Base-by-base conservation (phyloP, 2,888 invertebrate species). In the Lamproptera curius region DNA sequence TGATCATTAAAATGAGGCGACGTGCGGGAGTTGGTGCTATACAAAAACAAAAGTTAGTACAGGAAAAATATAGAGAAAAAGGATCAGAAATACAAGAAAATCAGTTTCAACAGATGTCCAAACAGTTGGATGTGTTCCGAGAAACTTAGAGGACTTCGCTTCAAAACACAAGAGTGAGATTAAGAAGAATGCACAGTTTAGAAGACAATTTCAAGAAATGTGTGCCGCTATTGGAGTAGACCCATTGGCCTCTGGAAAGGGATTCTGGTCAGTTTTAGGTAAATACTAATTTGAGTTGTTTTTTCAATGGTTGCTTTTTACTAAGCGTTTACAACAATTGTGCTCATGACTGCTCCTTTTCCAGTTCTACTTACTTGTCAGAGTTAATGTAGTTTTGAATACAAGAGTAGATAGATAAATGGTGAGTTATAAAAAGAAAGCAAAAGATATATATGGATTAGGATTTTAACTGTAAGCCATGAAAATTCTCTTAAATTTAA, bases 211-310 rank as follows among this genome's bases (percentile, higher is more conserved):
- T 73, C 98, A 98, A 67, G 97, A 98, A 79, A 99, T 99, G 99
- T 99, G 99, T 81, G 96, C 99, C 0, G 95, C 97, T 1, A 98
- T 99, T 53, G 99, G 98, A 0, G 99, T 99, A 0, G 99, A 99
- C 78, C 99, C 99, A 0, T 78, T 99, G 42, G 97, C 99, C 0
- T 97, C 97, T 1, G 95, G 94, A 43, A 97, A 97, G 87, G 96
- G 99, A 0, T 99, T 99, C 80, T 99, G 99, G 99, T 97, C 97
- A 1, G 96, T 99, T 52, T 88, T 99, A 56, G 93, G 88, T 88
- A 44, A 23, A 67, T 64, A 2, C 31, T n/a, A 9, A 20, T n/a
- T n/a, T n/a, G n/a, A n/a, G n/a, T n/a, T n/a, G n/a, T n/a, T n/a
- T n/a, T n/a, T n/a, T n/a, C n/a, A n/a, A n/a, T n/a, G n/a, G n/a